Evolutionary conservation across 2,113 vertebrate genomes (phyloP), one percentile per base, ranked within the genome.

Genomic region (Charina bottae): DNA sequence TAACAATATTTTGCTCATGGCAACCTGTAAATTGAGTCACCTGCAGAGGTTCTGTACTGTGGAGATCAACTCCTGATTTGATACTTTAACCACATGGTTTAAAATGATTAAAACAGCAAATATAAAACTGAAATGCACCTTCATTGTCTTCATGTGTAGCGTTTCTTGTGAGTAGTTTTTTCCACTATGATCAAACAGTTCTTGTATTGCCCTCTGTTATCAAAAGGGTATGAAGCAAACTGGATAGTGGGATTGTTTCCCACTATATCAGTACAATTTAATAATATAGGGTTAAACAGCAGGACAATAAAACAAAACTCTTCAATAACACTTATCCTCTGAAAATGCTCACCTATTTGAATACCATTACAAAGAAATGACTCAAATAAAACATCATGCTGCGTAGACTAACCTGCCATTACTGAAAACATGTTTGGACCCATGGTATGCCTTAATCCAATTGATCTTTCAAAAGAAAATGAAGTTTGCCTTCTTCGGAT

Each of bases 261-360:
- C 42, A 90, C 62, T 91, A 83, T 1, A 5, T 72, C 56, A 85
- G 89, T 93, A 85, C 78, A 93, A 84, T 94, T 91, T 90, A 92
- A 97, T 64, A 86, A 95, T 92, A 54, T 42, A 88, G 92, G 59
- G 84, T 95, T 94, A 91, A 95, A 88, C 11, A 93, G 42, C 26
- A 94, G 88, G 92, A 95, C 92, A 94, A 53, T 90, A 95, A 94
- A 94, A 91, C 0, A 9, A 90, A 95, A 46, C 33, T 68, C 78
- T 60, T 89, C 90, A 55, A 85, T 86, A 95, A 94, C 93, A 93
- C 33, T 96, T 96, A 95, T 95, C 85, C 85, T 91, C 17, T 68
- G 83, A 90, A 94, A 95, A 96, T 92, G 93, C 91, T 90, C 55
- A 58, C 53, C 87, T 62, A 58, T 64, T 93, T 92, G 85, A 93